Evolutionary conservation across 1,140 invertebrate genomes (phyloP).

Genomic region (Phthorimaea operculella): DNA sequence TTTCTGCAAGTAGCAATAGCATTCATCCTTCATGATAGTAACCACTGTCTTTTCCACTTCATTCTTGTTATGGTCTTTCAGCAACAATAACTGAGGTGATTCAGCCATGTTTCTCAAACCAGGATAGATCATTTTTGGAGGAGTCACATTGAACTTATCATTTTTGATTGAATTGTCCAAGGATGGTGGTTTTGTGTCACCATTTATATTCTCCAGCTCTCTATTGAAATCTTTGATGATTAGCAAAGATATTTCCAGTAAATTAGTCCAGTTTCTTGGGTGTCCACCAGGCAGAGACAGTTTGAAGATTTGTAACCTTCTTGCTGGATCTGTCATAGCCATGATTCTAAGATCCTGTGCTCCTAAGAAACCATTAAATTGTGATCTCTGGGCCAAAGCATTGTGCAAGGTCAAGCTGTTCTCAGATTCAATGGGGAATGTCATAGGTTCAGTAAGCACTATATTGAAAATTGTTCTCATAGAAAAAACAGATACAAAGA

Average conservation of each 20-base stretch:
- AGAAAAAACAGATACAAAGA: conserved; percentile 74
- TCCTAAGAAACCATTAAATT: conserved; percentile 76
- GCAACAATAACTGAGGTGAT: conserved; percentile 36
- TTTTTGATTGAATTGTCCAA: conserved; percentile 21
- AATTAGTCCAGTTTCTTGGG: conserved; percentile 81
- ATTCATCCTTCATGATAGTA: conserved; percentile 42
- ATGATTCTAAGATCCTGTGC: conserved; percentile 75
- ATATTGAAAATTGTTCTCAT: conserved; percentile 77
- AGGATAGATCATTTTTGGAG: conserved; percentile 36
- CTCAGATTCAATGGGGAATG: conserved; percentile 69
- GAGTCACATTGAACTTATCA: conserved; percentile 26
- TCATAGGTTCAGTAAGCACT: conserved; percentile 74
- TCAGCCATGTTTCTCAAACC: conserved; percentile 61
- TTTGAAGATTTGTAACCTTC: conserved; percentile 73
- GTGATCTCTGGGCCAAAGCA: conserved; percentile 70
- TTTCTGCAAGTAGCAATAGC: conserved; percentile 39
- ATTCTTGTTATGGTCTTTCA: conserved; percentile 42
- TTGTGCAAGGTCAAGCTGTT: conserved; percentile 57
- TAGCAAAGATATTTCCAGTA: conserved; percentile 71
- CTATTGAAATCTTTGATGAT: conserved; percentile 72
- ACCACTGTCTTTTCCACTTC: conserved; percentile 51
- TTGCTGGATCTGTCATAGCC: conserved; percentile 67
- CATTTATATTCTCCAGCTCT: conserved; percentile 69
- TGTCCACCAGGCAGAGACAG: conserved; percentile 82
- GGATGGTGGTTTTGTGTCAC: conserved; percentile 47